Conservation (phyloP, 1,140 invertebrate species). For the Rhagoletis zephyria region DNA sequence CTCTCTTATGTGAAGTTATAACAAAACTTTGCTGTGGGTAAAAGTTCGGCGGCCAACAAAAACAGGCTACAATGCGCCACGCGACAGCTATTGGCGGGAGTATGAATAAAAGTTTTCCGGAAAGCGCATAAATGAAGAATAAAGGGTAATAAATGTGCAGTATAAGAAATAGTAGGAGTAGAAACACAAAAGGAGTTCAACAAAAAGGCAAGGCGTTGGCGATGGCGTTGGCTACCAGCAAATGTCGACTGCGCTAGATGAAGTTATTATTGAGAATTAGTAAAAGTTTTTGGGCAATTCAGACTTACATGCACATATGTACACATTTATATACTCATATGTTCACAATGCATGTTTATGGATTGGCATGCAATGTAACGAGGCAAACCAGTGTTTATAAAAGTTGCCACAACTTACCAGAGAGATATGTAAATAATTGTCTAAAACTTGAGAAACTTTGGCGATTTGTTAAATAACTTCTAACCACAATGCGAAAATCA, state of each 20-base stretch:
- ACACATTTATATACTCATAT: neutral
- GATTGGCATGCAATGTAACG: neutral
- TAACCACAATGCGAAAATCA: neutral
- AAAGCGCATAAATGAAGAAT: neutral
- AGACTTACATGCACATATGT: neutral
- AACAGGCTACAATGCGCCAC: neutral
- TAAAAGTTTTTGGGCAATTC: slow-evolving; percentile 19
- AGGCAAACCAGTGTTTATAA: slow-evolving; percentile 22
- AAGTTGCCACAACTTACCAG: neutral
- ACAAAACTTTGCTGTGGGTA: slow-evolving; percentile 35
- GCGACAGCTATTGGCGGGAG: neutral
- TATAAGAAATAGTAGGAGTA: neutral
- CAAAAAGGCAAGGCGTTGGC: neutral
- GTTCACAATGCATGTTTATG: neutral
- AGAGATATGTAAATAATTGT: slow-evolving; percentile 41
- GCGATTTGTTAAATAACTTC: slow-evolving; percentile 40
- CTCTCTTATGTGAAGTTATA: neutral
- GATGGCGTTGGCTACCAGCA: neutral
- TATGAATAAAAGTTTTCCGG: neutral
- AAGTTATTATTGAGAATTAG: slow-evolving; percentile 51
- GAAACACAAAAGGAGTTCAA: neutral
- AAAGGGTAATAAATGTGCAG: slow-evolving; percentile 19
- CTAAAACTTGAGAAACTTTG: slow-evolving; percentile 18
- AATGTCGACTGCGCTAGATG: neutral
- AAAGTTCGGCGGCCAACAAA: slow-evolving; percentile 32